These are phyloP conservation scores for Gymnothorax javanicus DNA, from an alignment of 2,797 vertebrate species.

Conservation along the genomic window DNA sequence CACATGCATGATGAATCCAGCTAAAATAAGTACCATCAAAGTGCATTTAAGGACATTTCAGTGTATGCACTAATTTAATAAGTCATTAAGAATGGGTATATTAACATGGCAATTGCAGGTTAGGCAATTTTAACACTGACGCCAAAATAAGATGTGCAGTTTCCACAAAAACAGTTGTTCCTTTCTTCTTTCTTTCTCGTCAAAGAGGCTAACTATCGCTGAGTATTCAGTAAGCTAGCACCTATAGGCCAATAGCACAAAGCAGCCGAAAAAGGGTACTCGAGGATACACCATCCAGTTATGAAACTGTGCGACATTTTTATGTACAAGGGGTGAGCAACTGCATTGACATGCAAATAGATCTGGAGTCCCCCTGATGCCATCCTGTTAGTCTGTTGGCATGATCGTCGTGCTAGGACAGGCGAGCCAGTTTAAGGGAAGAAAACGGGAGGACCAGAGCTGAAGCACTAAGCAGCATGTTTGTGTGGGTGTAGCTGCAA, in stretches of 20 bases:
- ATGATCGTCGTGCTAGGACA: constrained; percentile 65
- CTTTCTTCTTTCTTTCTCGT: background rate
- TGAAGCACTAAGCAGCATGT: constrained; percentile 65
- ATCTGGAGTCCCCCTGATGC: constrained; percentile 73
- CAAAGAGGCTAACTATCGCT: constrained; percentile 49
- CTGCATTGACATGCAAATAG: constrained; percentile 76
- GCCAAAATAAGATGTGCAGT: background rate
- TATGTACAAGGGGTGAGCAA: constrained; percentile 72
- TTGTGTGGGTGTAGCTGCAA: constrained; percentile 76
- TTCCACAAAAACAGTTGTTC: background rate
- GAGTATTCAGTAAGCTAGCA: constrained; percentile 38
- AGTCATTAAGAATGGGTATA: background rate
- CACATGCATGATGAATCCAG: background rate
- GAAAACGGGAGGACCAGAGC: constrained; percentile 55
- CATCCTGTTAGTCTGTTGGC: constrained; percentile 69
- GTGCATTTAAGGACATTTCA: background rate
- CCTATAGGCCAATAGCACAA: constrained; percentile 1
- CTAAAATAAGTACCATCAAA: background rate
- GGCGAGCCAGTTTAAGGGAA: constrained; percentile 65
- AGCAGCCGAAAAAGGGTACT: background rate
- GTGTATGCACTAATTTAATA: constrained; percentile 1
- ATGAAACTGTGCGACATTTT: constrained; percentile 66
- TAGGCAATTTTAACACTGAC: background rate
- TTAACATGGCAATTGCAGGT: background rate
- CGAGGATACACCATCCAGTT: constrained; percentile 67